These are phyloP conservation scores for Unio delphinus DNA, from an alignment of 2,888 invertebrate species.

Conservation along the genomic window DNA sequence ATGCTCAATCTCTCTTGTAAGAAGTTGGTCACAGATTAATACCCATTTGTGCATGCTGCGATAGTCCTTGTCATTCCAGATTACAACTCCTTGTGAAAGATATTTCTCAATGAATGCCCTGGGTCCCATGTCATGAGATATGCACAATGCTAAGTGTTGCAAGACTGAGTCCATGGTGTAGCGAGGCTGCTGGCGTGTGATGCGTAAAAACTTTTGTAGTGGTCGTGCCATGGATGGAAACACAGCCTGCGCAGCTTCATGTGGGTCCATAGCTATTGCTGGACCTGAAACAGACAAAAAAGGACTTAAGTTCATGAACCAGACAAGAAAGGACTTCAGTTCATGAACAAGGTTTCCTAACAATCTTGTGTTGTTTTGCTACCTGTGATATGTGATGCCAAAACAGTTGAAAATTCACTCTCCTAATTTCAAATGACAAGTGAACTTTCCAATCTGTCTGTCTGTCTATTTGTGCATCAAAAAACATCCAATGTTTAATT, in stretches of 20 bases:
- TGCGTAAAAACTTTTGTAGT: conserved; percentile 94
- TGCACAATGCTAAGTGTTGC: conserved; percentile 89
- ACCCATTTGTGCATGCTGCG: conserved; percentile 91
- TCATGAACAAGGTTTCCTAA: too few species aligned
- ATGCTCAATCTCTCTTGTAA: conserved; percentile 88
- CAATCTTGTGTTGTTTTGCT: too few species aligned
- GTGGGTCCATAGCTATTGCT: conserved; percentile 90
- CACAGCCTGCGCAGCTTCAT: conserved; percentile 97
- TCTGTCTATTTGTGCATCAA: too few species aligned
- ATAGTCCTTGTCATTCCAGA: conserved; percentile 65
- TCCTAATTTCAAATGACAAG: too few species aligned
- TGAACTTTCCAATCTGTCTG: too few species aligned
- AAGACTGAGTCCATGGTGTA: conserved; percentile 95
- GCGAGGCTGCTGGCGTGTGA: conserved; percentile 95
- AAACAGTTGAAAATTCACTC: too few species aligned
- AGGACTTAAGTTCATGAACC: too few species aligned
- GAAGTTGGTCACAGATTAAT: conserved; percentile 90
- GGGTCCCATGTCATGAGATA: conserved; percentile 94
- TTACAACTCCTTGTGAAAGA: conserved; percentile 83
- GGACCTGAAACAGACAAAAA: conserved; percentile 72
- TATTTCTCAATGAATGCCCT: conserved; percentile 96
- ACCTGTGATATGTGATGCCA: too few species aligned
- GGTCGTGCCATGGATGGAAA: conserved; percentile 97
- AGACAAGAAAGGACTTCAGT: too few species aligned
- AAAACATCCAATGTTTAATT: too few species aligned